Evolutionary conservation across 2,113 vertebrate genomes (phyloP), one percentile per base, ranked within the genome.

Genomic region (Opisthocomus hoazin): DNA sequence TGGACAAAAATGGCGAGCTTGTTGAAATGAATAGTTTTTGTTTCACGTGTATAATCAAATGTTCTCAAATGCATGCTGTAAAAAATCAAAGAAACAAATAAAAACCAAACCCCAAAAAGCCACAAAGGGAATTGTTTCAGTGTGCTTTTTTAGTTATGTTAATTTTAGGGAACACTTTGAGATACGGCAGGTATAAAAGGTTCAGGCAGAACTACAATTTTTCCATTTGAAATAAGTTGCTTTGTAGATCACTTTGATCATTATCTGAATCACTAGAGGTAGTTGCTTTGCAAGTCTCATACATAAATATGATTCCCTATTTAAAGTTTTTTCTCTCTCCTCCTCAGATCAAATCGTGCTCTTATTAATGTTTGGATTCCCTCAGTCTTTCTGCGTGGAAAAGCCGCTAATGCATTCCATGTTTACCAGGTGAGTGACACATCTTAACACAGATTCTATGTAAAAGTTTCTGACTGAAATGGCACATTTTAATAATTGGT

Each of bases 281-380:
- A 27, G 45, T 30, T 91, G 39, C 53, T 89, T 77, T 81, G 53
- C 51, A 64, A 13, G 75, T 94, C 53, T 63, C 45, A 29, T 19
- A 36, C 21, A 9, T 64, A 87, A 84, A 69, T 51, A 30, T 71
- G n/a, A n/a, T 83, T 93, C 18, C 46, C 6, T 66, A 6, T 61
- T 87, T 66, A 27, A 50, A 24, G 6, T 58, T 79, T 70, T 70
- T 64, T 80, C 63, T 97, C 51, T 98, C 83, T 92, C 63, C 91
- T 92, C 61, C 58, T 81, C 96, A 99, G 99, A 98, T 98, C 99
- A 95, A 99, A 99, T 94, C 98, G 99, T 56, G 99, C 99, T 6
- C 99, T 99, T 96, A 99, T 99, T 98, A 99, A 99, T 26, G 99
- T 99, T 77, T 99, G 99, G 99, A 99, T 99, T 96, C 99, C 99